A percentile compares a stretch with the other conserved stretches of the same genome.
These are phyloP conservation scores for Drosophila obscura DNA, from an alignment of 1,140 invertebrate genomes.

Conservation along the genomic window DNA sequence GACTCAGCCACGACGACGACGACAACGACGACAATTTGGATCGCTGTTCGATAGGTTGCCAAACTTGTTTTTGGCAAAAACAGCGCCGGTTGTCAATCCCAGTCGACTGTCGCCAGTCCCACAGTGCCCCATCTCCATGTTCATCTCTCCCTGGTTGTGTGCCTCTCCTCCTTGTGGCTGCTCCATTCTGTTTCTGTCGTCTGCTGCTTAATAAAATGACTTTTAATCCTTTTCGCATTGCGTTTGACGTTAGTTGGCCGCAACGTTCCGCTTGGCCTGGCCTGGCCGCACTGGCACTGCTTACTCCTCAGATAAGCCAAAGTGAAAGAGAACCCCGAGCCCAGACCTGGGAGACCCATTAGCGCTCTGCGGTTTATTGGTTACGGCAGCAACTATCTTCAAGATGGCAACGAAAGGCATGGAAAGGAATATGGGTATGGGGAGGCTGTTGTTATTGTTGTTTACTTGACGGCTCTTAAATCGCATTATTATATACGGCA, in stretches of 20 bases:
- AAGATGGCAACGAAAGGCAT: constrained; percentile 22
- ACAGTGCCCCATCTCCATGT: not conserved
- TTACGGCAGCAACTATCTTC: constrained; percentile 58
- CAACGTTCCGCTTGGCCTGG: constrained; percentile 50
- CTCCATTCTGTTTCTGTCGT: constrained; percentile 23
- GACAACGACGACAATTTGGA: constrained; percentile 18
- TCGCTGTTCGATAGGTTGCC: constrained; percentile 62
- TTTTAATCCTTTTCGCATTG: constrained; percentile 82
- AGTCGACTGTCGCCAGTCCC: constrained; percentile 32
- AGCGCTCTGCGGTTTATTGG: constrained; percentile 77
- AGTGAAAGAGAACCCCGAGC: not conserved
- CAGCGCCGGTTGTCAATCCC: constrained; percentile 54
- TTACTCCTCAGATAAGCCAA: constrained; percentile 26
- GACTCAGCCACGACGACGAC: constrained; percentile 29
- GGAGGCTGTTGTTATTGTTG: constrained; percentile 15
- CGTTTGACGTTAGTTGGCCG: constrained; percentile 69
- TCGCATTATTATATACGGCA: constrained; percentile 77
- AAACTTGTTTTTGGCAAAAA: constrained; percentile 65
- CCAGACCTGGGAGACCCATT: constrained; percentile 44
- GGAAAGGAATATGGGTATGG: constrained; percentile 9
- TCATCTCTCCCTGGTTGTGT: not conserved
- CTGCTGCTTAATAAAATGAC: constrained; percentile 76
- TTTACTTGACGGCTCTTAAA: constrained; percentile 56
- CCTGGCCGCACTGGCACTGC: not conserved
- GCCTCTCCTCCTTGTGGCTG: not conserved